phyloP scores from a whole-genome alignment of 2,888 invertebrate species.

The Parnassius glacialis region DNA sequence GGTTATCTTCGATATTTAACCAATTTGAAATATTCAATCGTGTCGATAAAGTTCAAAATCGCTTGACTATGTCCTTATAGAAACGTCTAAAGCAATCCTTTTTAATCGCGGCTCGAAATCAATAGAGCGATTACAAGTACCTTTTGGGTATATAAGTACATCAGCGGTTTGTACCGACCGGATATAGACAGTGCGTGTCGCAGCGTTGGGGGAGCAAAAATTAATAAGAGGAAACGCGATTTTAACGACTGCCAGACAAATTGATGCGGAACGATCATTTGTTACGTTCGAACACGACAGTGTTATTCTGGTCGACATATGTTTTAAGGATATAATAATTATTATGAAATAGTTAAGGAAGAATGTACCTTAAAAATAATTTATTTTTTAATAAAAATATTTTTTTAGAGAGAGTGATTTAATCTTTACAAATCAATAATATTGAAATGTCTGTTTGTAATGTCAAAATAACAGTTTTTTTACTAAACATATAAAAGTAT shows the following conservation, averaged over 20 bases:
- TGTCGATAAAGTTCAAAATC: slow-evolving; percentile 2
- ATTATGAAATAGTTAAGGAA: no score
- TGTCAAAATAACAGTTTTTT: no score
- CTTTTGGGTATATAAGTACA: slow-evolving; percentile 38
- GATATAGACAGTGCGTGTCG: slow-evolving; percentile 49
- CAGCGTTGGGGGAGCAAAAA: slow-evolving; percentile 51
- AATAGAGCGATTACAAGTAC: slow-evolving; percentile 57
- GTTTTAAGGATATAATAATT: not conserved
- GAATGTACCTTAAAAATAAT: no score
- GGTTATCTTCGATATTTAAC: slow-evolving; percentile 22
- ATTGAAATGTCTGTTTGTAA: no score
- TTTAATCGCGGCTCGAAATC: slow-evolving; percentile 35
- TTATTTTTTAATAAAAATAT: no score
- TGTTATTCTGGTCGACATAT: slow-evolving; percentile 41
- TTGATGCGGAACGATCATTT: slow-evolving; percentile 71
- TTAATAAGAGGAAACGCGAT: slow-evolving; percentile 48
- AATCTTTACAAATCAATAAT: no score
- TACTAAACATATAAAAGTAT: no score
- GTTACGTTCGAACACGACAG: slow-evolving; percentile 54
- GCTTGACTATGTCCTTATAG: not conserved
- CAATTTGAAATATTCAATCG: slow-evolving; percentile 12
- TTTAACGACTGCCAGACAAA: slow-evolving; percentile 49
- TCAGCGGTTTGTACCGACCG: slow-evolving; percentile 51
- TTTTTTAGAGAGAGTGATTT: no score
- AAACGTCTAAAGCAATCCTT: slow-evolving; percentile 1